A percentile compares a stretch with the other conserved stretches of the same genome.
Evolutionary conservation across 2,888 invertebrate species (phyloP).

Genomic region (Temnothorax unifasciatus): DNA sequence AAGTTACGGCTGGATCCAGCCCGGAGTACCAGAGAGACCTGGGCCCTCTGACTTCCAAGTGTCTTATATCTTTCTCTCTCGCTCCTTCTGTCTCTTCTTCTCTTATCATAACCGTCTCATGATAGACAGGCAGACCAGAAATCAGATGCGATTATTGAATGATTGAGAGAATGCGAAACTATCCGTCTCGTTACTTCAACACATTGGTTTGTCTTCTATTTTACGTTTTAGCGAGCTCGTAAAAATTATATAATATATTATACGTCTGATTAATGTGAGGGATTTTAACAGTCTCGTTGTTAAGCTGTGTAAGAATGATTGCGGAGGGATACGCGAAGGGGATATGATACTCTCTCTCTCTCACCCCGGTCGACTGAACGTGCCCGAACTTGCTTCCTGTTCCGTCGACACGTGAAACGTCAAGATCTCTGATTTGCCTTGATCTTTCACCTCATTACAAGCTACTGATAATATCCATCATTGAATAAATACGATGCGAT

Average conservation of each 20-base stretch:
- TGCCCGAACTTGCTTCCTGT: slow-evolving; percentile 50
- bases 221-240: slow-evolving; percentile 5
- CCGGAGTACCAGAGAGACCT: slow-evolving; percentile 76
- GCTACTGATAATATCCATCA: slow-evolving; percentile 82
- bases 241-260: slow-evolving; percentile 43
- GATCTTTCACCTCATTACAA: slow-evolving; percentile 80
- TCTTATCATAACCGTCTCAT: slow-evolving; percentile 81
- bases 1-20: slow-evolving; percentile 79
- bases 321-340: neutral
- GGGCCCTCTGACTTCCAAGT: slow-evolving; percentile 84
- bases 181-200: slow-evolving; percentile 29
- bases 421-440: slow-evolving; percentile 80
- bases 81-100: slow-evolving; percentile 72
- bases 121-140: slow-evolving; percentile 78
- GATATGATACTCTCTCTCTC: no score
- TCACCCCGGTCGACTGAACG: slow-evolving; percentile 9
- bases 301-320: slow-evolving; percentile 45
- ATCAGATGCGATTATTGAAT: slow-evolving; percentile 50
- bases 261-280: slow-evolving; percentile 38
- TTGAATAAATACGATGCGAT: slow-evolving; percentile 82
- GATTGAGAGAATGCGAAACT: slow-evolving; percentile 47
- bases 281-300: slow-evolving; percentile 51
- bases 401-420: slow-evolving; percentile 58
- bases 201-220: slow-evolving; percentile 37
- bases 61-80: slow-evolving; percentile 81